Percentiles rank a stretch among this genome's conserved stretches.
These are phyloP conservation scores for Eurystomus glaucurus DNA, from an alignment of 2,797 vertebrate species.

Conservation along the genomic window DNA sequence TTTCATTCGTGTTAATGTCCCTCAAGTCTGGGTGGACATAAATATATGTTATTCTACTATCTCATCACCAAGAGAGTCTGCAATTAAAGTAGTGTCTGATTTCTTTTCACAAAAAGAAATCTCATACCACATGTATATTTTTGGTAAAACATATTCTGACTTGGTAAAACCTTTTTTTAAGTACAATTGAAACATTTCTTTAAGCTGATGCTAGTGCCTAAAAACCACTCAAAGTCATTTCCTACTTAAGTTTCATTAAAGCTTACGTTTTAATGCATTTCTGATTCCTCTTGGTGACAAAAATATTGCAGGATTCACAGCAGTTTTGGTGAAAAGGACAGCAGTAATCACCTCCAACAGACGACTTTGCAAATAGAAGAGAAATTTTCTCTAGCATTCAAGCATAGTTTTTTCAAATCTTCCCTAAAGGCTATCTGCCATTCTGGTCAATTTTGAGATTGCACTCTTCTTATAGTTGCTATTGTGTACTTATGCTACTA, in stretches of 20 bases:
- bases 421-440: neutral
- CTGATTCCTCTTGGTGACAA: neutral
- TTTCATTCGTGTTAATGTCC: neutral
- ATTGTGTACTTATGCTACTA: neutral
- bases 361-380: neutral
- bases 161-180: neutral
- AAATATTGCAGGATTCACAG: neutral
- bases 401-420: neutral
- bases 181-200: neutral
- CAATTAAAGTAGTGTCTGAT: neutral
- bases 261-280: neutral
- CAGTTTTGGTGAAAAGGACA: neutral
- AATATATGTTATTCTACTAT: neutral
- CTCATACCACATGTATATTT: rapidly evolving
- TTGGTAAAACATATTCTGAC: neutral
- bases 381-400: neutral
- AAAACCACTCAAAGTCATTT: neutral
- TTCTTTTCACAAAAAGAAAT: neutral
- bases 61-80: neutral
- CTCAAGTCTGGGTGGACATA: rapidly evolving
- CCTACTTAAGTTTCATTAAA: neutral
- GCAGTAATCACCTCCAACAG: neutral
- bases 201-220: neutral
- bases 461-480: neutral
- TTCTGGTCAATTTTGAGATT: neutral